A percentile compares a stretch with the other conserved stretches of the same genome.
Conservation (phyloP, 2,888 invertebrate genomes). For the Athalia circularis region DNA sequence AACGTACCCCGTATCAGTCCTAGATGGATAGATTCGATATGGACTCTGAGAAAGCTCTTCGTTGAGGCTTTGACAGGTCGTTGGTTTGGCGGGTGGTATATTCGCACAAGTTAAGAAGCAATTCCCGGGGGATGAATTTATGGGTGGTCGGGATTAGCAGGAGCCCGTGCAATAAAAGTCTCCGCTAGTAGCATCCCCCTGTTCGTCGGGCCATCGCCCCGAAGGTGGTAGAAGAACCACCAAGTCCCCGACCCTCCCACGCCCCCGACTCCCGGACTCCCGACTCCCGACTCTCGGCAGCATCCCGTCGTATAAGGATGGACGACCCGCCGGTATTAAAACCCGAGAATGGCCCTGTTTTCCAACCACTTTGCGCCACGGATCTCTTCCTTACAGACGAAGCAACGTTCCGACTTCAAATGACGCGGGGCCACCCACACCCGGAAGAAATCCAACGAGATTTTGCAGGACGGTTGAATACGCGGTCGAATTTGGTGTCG, state of each 20-base stretch:
- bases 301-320: conserved; percentile 43
- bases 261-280: conserved; percentile 5
- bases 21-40: background rate
- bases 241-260: background rate
- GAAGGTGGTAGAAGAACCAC: conserved; percentile 22
- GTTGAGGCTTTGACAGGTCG: conserved; percentile 59
- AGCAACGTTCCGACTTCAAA: conserved; percentile 31
- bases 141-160: conserved; percentile 65
- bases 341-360: conserved; percentile 62
- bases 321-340: conserved; percentile 57
- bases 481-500: too few species aligned
- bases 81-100: conserved; percentile 41
- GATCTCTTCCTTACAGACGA: conserved; percentile 18
- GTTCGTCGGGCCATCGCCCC: conserved; percentile 19
- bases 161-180: conserved; percentile 65
- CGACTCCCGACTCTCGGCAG: background rate
- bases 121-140: conserved; percentile 68
- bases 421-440: conserved; percentile 25
- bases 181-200: conserved; percentile 49
- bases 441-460: background rate
- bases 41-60: conserved; percentile 41
- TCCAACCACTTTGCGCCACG: conserved; percentile 55
- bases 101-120: conserved; percentile 64
- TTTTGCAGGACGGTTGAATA: background rate
- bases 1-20: background rate